A percentile compares a stretch with the other conserved stretches of the same genome.
Evolutionary conservation across 1,140 invertebrate genomes (phyloP).

Genomic region (Monomorium pharaonis): DNA sequence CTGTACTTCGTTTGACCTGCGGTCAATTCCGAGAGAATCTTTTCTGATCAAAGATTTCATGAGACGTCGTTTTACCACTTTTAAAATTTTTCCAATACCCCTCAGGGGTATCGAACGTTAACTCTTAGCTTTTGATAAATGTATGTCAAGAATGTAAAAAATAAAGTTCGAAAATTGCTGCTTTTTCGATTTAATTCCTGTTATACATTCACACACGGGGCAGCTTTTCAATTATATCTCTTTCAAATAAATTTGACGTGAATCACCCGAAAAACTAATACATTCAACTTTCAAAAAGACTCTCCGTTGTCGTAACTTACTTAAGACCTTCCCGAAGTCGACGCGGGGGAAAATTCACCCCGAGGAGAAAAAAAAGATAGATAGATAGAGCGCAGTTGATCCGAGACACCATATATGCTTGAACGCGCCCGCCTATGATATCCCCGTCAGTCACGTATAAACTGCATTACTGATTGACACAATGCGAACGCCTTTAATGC

Average conservation of each 20-base stretch:
- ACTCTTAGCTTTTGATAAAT: too few species aligned
- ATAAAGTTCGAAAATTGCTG: too few species aligned
- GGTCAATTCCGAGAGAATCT: not conserved
- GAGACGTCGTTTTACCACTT: not conserved
- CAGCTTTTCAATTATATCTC: too few species aligned
- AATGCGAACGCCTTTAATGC: slow-evolving; percentile 62
- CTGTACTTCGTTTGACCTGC: not conserved
- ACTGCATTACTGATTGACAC: slow-evolving; percentile 62
- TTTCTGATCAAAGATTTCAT: not conserved
- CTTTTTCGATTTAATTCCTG: too few species aligned
- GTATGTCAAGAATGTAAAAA: too few species aligned
- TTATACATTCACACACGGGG: too few species aligned
- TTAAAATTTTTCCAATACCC: not conserved
- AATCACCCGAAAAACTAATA: not conserved
- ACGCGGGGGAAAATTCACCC: not conserved
- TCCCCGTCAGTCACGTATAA: slow-evolving; percentile 53
- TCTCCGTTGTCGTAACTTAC: not conserved
- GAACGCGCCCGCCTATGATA: not conserved
- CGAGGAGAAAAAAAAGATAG: not conserved
- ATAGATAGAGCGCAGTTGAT: not conserved
- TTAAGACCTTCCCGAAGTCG: not conserved
- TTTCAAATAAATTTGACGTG: not conserved
- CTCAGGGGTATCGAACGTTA: not conserved
- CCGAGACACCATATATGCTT: not conserved
- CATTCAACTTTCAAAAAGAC: not conserved